phyloP scores from a whole-genome alignment of 2,797 vertebrate species.

The Liasis olivaceus region DNA sequence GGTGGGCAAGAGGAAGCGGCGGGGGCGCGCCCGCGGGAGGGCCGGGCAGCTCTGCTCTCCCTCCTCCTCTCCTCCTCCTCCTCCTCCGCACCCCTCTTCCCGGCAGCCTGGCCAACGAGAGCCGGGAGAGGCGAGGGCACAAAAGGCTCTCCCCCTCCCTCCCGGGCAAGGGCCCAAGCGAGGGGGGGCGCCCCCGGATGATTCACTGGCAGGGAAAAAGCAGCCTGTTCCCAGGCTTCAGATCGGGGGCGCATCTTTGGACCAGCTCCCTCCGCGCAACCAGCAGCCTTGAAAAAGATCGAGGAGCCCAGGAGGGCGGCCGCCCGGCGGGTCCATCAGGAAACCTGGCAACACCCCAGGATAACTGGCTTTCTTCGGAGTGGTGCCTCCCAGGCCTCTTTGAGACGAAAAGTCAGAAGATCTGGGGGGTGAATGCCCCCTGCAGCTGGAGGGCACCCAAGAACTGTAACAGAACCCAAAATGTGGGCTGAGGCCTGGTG shows the following conservation, averaged over 20 bases:
- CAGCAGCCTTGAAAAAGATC: background rate
- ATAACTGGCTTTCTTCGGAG: background rate
- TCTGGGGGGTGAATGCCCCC: background rate
- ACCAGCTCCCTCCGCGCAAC: background rate
- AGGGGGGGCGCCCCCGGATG: background rate
- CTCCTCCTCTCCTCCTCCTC: background rate
- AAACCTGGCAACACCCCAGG: background rate
- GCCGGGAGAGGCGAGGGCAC: background rate
- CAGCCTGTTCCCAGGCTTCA: background rate
- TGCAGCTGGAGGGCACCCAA: background rate
- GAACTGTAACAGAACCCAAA: no score
- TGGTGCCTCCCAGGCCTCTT: no score
- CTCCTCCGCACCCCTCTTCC: background rate
- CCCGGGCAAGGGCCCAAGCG: background rate
- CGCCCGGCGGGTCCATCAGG: background rate
- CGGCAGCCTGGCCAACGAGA: background rate
- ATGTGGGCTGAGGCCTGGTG: no score
- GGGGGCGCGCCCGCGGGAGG: background rate
- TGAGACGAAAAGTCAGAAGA: background rate
- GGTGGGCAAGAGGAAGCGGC: no score
- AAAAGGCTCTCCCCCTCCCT: background rate
- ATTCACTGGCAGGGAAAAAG: background rate
- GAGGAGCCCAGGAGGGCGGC: background rate
- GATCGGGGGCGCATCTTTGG: background rate
- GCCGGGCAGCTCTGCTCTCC: background rate